Evolutionary conservation across 2,888 invertebrate genomes (phyloP).

Genomic region (Cataglyphis livida): DNA sequence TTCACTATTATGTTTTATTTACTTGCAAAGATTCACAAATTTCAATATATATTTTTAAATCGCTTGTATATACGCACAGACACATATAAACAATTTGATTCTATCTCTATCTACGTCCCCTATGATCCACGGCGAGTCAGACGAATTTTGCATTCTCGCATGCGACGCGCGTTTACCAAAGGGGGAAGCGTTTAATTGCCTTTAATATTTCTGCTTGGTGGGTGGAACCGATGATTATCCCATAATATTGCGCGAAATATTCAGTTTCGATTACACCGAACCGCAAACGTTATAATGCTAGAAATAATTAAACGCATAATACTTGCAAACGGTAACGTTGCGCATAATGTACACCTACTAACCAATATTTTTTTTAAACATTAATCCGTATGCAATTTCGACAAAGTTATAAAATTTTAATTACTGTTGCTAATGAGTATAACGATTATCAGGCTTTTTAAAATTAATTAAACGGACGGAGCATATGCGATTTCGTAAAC

Average conservation of each 20-base stretch:
- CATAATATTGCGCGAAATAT: conserved; percentile 52
- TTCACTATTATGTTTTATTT: background rate
- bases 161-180: conserved; percentile 20
- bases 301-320: conserved; percentile 53
- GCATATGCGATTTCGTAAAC: background rate
- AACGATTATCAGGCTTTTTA: conserved; percentile 15
- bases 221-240: conserved; percentile 48
- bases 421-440: conserved; percentile 10
- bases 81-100: background rate
- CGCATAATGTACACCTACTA: background rate
- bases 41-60: background rate
- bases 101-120: background rate
- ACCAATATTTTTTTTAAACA: conserved; percentile 28
- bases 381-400: conserved; percentile 26
- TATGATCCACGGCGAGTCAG: conserved; percentile 1
- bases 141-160: conserved; percentile 28
- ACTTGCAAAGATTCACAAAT: background rate
- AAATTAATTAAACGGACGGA: conserved; percentile 1
- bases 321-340: conserved; percentile 21
- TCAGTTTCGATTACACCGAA: conserved; percentile 51
- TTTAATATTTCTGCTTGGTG: conserved; percentile 54
- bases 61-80: background rate
- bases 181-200: conserved; percentile 44
- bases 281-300: conserved; percentile 50
- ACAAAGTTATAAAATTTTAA: conserved; percentile 27